Conservation (phyloP, 2,888 invertebrate species). For the Eremobia ochroleuca region DNA sequence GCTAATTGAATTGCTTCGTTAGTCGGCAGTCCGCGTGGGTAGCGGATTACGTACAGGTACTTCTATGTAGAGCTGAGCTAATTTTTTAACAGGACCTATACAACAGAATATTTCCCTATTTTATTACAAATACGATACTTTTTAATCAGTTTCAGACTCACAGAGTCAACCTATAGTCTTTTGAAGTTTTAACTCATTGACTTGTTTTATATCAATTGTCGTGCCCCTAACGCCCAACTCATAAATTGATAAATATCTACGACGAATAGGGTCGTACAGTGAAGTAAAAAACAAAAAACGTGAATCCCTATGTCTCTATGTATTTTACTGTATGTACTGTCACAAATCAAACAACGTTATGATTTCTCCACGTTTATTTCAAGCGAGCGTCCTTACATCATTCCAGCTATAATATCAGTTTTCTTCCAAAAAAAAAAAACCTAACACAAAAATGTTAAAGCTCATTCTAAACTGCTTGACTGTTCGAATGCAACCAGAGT, state of each 20-base stretch:
- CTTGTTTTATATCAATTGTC: neutral
- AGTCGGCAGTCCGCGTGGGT: neutral
- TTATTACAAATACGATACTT: neutral
- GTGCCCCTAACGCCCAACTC: neutral
- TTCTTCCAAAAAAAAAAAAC: no score
- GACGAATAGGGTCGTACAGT: neutral
- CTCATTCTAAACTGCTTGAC: no score
- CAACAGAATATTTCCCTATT: neutral
- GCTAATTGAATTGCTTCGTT: slow-evolving; percentile 52
- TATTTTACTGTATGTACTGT: neutral
- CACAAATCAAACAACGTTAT: no score
- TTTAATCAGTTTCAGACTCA: no score
- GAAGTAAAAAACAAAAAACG: neutral
- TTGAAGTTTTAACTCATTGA: neutral
- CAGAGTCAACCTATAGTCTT: neutral
- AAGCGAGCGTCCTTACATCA: no score
- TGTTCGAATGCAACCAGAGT: no score
- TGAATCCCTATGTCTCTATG: neutral
- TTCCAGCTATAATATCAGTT: no score
- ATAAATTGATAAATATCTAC: neutral
- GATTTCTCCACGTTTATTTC: no score
- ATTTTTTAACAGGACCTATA: slow-evolving; percentile 10
- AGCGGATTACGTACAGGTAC: slow-evolving; percentile 15
- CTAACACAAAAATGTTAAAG: no score
- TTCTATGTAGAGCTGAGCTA: neutral